A percentile compares a stretch with the other conserved stretches of the same genome.
Evolutionary conservation across 2,797 vertebrate species (phyloP).

Genomic region (Tokudaia tokunoshimensis): DNA sequence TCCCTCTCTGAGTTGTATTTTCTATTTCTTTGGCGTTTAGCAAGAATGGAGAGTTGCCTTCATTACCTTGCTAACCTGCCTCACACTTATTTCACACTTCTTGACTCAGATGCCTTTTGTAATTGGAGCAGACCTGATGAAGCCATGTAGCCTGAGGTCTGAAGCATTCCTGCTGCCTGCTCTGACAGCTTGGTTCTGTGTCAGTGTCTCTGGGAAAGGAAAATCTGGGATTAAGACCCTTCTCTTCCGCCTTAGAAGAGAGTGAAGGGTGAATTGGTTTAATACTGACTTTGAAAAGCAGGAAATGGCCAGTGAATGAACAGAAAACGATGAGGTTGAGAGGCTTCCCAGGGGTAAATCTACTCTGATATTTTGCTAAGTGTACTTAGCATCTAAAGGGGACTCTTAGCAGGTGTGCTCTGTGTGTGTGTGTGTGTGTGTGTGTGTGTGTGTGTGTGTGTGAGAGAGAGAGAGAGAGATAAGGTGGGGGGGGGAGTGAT

Average conservation of each 20-base stretch:
- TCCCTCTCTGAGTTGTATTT: not conserved
- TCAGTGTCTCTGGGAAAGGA: not conserved
- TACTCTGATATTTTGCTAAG: not conserved
- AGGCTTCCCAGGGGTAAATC: not conserved
- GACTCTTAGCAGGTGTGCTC: not conserved
- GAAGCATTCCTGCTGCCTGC: not conserved
- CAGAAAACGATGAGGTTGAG: not conserved
- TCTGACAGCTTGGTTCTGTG: conserved; percentile 8
- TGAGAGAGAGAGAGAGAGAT: too few species aligned
- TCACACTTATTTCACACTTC: not conserved
- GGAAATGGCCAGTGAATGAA: conserved; percentile 49
- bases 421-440: too few species aligned
- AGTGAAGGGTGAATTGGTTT: not conserved
- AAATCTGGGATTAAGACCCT: not conserved
- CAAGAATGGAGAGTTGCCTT: conserved; percentile 34
- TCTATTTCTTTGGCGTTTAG: conserved; percentile 9
- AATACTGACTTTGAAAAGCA: conserved; percentile 58
- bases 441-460: too few species aligned
- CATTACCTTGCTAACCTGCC: not conserved
- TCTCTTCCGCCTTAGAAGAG: not conserved
- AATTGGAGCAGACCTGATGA: conserved; percentile 25
- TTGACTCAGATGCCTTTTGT: not conserved
- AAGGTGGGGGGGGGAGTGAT: not conserved
- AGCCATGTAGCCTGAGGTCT: not conserved
- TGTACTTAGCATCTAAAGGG: conserved; percentile 35